Evolutionary conservation across 1,140 invertebrate species (phyloP).

Genomic region (Hestina assimilis): DNA sequence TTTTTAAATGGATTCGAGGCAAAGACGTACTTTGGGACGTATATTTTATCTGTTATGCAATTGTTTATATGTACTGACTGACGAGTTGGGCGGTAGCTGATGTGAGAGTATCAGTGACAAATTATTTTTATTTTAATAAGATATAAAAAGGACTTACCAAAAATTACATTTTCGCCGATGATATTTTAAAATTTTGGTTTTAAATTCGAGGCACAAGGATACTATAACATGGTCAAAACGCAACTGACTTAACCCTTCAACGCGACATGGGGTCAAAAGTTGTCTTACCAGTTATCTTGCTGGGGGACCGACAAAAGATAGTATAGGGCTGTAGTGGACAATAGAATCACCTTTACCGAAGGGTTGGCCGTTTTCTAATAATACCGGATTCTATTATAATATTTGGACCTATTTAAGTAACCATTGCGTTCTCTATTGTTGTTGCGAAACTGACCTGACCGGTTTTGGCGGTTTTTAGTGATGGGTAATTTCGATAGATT

Average conservation of each 20-base stretch:
- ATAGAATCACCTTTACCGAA: constrained; percentile 54
- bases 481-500: constrained; percentile 17
- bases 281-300: constrained; percentile 77
- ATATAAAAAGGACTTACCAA: constrained; percentile 13
- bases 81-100: too few species aligned
- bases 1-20: background rate
- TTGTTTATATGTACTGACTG: too few species aligned
- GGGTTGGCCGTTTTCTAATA: constrained; percentile 51
- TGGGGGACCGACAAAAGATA: constrained; percentile 52
- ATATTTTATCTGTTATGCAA: too few species aligned
- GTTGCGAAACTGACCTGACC: constrained; percentile 73
- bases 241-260: constrained; percentile 66
- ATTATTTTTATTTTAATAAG: too few species aligned
- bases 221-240: constrained; percentile 54
- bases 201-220: constrained; percentile 6
- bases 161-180: background rate
- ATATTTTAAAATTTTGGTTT: background rate
- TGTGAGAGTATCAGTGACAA: too few species aligned
- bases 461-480: constrained; percentile 58
- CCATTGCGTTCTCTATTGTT: constrained; percentile 67
- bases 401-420: constrained; percentile 78
- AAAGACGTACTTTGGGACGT: background rate
- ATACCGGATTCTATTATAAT: constrained; percentile 69
- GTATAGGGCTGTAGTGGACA: constrained; percentile 65
- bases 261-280: constrained; percentile 60